Base-by-base conservation (phyloP, 2,113 vertebrate species). In the Heliornis fulica region DNA sequence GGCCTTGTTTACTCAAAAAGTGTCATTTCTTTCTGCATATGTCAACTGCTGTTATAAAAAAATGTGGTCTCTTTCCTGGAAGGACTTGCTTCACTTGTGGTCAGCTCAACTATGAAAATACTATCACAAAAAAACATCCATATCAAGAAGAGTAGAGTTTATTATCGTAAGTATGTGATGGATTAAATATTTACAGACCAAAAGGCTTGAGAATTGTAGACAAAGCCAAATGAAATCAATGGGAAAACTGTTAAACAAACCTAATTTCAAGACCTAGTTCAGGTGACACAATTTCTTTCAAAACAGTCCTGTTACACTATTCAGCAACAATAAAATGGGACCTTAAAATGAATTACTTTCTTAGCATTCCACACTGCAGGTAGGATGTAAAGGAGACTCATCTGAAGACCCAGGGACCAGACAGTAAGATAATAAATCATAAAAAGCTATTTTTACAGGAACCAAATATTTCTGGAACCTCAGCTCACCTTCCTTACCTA, bases 211-310 rank as follows among this genome's bases (percentile, higher is more conserved):
- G 32, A 84, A 91, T 19, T 84, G 31, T 60, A 86, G 61, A 87
- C 26, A 76, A 79, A 85, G n/a, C 29, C 31, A 57, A 45, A 31
- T n/a, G 31, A 93, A 96, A 93, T 85, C n/a, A 91, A 72, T 41
- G 45, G 17, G 21, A 41, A 83, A 94, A 29, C 7, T 65, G 45
- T 87, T 61, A 85, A 85, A 90, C 3, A 76, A 57, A 61, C 48
- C 74, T 94, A 65, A 83, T 87, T 91, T 90, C 72, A 91, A 79
- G 45, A 53, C 40, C 40, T 79, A 53, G 32, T 2, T 31, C 15
- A 93, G 28, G 57, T 72, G 57, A 90, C 81, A 89, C 16, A 66
- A 74, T 88, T 90, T 83, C 29, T 85, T 79, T 68, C 43, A 71
- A 87, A 93, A 93, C 20, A 90, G 82, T 53, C n/a, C 15, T 76